phyloP scores from a whole-genome alignment of 2,113 vertebrate species.

The Chrysochloris asiatica region DNA sequence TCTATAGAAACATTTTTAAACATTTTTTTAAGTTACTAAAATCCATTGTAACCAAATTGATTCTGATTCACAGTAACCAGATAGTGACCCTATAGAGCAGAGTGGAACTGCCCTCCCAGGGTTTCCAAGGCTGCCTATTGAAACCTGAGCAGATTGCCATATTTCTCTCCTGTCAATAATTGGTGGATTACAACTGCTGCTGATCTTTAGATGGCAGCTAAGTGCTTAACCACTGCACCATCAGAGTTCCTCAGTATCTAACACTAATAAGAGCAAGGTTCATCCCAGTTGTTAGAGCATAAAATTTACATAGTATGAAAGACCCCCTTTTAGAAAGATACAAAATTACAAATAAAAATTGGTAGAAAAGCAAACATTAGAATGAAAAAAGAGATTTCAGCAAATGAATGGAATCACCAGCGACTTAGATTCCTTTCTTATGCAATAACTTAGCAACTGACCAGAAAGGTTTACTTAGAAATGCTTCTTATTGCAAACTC shows the following conservation, averaged over 20 bases:
- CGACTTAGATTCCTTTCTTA: not conserved
- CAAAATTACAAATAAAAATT: not conserved
- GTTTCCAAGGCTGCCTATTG: too few species aligned
- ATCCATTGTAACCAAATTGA: not conserved
- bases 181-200: too few species aligned
- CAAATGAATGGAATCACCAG: not conserved
- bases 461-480: not conserved
- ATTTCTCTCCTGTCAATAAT: too few species aligned
- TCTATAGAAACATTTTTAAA: not conserved
- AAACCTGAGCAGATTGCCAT: too few species aligned
- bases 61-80: too few species aligned
- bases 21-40: not conserved
- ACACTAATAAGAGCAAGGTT: not conserved
- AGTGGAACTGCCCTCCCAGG: too few species aligned
- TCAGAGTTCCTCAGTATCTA: not conserved
- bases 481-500: not conserved
- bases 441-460: not conserved
- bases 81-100: too few species aligned
- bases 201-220: too few species aligned
- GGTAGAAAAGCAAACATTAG: not conserved
- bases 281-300: not conserved
- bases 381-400: constrained; percentile 41
- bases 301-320: not conserved
- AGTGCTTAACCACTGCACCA: too few species aligned
- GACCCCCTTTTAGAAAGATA: not conserved